phyloP scores from a whole-genome alignment of 2,888 invertebrate species.

The Xylota sylvarum region DNA sequence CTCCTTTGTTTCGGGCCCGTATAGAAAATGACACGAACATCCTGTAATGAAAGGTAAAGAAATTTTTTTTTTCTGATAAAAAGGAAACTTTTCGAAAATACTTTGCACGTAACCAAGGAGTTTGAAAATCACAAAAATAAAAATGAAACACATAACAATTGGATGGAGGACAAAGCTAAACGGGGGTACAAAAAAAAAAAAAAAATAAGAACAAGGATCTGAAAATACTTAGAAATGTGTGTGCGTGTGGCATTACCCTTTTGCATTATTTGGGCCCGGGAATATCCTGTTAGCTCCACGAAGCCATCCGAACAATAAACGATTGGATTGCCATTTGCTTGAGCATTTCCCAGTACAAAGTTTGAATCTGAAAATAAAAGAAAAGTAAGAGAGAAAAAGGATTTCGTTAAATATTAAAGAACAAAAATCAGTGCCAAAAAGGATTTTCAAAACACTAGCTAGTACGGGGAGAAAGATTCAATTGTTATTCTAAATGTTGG shows the following conservation, averaged over 20 bases:
- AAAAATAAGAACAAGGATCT: no score
- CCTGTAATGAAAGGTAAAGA: slow-evolving; percentile 82
- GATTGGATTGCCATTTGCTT: slow-evolving; percentile 95
- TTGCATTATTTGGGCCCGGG: slow-evolving; percentile 98
- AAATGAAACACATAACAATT: slow-evolving; percentile 1
- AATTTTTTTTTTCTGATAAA: slow-evolving; percentile 2
- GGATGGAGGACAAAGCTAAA: slow-evolving; percentile 7
- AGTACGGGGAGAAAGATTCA: background rate
- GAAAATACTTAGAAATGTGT: background rate
- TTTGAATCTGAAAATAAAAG: slow-evolving; percentile 92
- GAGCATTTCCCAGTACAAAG: slow-evolving; percentile 98
- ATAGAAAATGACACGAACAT: slow-evolving; percentile 97
- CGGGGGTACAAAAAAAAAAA: background rate
- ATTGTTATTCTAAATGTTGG: background rate
- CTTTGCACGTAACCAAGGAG: slow-evolving; percentile 6
- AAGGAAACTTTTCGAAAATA: slow-evolving; percentile 9
- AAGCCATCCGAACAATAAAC: slow-evolving; percentile 98
- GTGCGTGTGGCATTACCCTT: slow-evolving; percentile 86
- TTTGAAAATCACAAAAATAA: slow-evolving; percentile 12
- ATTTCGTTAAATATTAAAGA: slow-evolving; percentile 6
- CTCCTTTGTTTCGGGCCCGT: slow-evolving; percentile 95
- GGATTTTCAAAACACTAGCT: background rate
- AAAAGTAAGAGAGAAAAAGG: slow-evolving; percentile 26
- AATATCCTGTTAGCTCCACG: slow-evolving; percentile 97
- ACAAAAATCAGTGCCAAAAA: slow-evolving; percentile 10